Evolutionary conservation across 2,113 vertebrate genomes (phyloP), one percentile per base, ranked within the genome.

Genomic region (Colistium nudipinnis): DNA sequence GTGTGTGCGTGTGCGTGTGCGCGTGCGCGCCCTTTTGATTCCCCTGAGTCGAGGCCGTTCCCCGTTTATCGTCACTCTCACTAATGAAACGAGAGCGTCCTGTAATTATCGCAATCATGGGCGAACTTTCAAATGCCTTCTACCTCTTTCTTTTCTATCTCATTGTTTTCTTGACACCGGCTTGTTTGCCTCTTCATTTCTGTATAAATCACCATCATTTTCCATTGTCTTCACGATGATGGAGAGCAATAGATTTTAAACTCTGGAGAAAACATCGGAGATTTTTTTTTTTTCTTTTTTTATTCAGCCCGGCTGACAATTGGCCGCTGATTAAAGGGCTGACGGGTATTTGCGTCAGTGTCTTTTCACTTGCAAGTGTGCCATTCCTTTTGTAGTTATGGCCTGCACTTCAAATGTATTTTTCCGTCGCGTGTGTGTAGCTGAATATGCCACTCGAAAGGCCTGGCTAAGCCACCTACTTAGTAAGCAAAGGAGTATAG

Each of bases 321-420:
- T 60, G 64, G 57, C 68, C 48, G 45, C 25, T 85, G 78, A 81
- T 85, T 70, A 84, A 76, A 80, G 74, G 57, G 70, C 77, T 72
- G 35, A 59, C 53, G 48, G 43, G 24, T 71, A 53, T 80, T 71
- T 84, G 72, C 55, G 79, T 72, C 53, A 27, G 55, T 64, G 48
- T 31, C 41, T 55, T 35, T 54, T 73, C 66, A 28, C 60, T 74
- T 30, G 39, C 30, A 39, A 36, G 22, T 51, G 47, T 33, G 41
- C 36, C 35, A n/a, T 63, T 73, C 17, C 6, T 76, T 69, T 66
- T 65, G 49, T 78, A 75, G 68, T 81, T 54, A 57, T 70, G 57
- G 43, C 54, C 54, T 64, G 38, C 31, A 41, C 52, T 74, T 70
- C n/a, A 76, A 48, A 52, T 59, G 70, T 70, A 49, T 60, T 33